phyloP scores from a whole-genome alignment of 37 sponge, comb jelly and placozoan genomes.

The Ianthella basta region DNA sequence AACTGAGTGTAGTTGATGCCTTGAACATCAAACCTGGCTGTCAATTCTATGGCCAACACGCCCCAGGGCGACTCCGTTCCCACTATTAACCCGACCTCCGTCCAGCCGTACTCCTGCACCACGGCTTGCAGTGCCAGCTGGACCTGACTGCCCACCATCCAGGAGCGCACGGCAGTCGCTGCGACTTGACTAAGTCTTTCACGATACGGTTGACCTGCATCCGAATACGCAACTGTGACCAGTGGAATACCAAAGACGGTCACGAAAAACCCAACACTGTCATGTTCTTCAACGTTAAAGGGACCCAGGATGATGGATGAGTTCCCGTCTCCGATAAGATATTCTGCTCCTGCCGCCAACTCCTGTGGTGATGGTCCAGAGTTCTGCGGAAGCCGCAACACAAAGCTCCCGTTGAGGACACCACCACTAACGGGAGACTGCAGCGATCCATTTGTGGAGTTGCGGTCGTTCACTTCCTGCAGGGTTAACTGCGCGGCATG shows the following conservation, averaged over 20 bases:
- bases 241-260: not conserved
- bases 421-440: not conserved
- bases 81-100: not conserved
- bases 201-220: not conserved
- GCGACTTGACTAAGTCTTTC: not conserved
- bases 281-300: not conserved
- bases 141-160: not conserved
- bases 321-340: not conserved
- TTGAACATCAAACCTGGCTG: not conserved
- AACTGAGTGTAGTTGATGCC: not conserved
- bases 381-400: not conserved
- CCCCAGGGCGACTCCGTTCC: not conserved
- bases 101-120: not conserved
- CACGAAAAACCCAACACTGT: not conserved
- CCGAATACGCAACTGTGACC: not conserved
- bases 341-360: not conserved
- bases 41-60: not conserved
- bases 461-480: not conserved
- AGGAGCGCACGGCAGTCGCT: not conserved
- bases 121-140: not conserved
- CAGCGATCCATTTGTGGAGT: not conserved
- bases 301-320: not conserved
- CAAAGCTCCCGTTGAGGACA: not conserved
- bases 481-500: conserved; percentile 9
- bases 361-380: too few relatives aligned